Conservation (phyloP, 2,888 invertebrate species). For the Sylvicola fuscatus region DNA sequence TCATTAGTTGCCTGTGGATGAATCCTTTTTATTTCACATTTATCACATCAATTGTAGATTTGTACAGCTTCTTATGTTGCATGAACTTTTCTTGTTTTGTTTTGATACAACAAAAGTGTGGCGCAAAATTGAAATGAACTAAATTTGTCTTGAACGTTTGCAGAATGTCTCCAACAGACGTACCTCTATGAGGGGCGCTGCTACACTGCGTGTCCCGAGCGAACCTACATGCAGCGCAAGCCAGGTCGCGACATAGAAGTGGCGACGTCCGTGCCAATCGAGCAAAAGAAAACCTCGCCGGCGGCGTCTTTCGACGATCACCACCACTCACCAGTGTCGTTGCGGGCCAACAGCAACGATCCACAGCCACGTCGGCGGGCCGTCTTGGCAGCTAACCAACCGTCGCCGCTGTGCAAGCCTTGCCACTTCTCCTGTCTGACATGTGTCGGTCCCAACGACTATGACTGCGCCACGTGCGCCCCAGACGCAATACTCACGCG, state of each 20-base stretch:
- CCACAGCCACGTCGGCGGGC: constrained; percentile 3
- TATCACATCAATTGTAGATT: too few relatives aligned
- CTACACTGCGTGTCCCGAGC: constrained; percentile 18
- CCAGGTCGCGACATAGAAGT: constrained; percentile 1
- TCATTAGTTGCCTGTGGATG: too few relatives aligned
- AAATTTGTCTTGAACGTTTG: constrained; percentile 4
- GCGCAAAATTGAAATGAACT: constrained; percentile 4
- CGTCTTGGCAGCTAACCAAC: not conserved
- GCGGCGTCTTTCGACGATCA: not conserved
- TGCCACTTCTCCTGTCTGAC: constrained; percentile 19
- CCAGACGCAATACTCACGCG: constrained; percentile 17
- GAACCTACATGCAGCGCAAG: constrained; percentile 13
- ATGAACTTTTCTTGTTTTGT: not conserved
- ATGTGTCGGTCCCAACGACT: constrained; percentile 17
- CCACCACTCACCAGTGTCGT: constrained; percentile 1
- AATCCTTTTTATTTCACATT: too few relatives aligned
- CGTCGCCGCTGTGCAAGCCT: constrained; percentile 11
- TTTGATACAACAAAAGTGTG: too few relatives aligned
- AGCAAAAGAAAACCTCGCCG: not conserved
- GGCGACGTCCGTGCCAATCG: constrained; percentile 1
- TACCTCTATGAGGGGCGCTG: constrained; percentile 19
- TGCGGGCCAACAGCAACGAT: not conserved
- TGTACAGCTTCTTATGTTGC: too few relatives aligned
- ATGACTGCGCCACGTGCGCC: constrained; percentile 20
- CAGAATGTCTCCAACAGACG: constrained; percentile 18